Evolutionary conservation across 2,113 vertebrate genomes (phyloP).

Genomic region (Pterocles burchelli): DNA sequence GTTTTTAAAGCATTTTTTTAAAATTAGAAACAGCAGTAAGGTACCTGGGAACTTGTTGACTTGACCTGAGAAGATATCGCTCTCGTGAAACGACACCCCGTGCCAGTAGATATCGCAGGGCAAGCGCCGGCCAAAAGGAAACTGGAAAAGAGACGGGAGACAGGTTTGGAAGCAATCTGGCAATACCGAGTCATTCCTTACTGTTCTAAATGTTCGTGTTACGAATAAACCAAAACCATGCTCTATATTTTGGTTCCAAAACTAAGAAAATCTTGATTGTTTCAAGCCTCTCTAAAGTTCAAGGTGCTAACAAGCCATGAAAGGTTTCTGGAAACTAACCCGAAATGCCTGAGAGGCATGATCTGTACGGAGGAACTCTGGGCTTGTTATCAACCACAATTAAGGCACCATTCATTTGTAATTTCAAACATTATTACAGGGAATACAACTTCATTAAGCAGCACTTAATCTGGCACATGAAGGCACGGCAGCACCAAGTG

Average conservation of each 20-base stretch:
- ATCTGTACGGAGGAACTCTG: neutral
- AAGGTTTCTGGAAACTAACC: neutral
- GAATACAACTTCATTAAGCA: neutral
- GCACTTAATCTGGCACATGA: neutral
- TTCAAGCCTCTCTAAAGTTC: neutral
- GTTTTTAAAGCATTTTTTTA: neutral
- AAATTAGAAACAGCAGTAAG: neutral
- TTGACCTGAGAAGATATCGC: slow-evolving; percentile 90
- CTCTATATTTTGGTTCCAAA: neutral
- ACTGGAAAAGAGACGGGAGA: slow-evolving; percentile 70
- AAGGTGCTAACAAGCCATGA: neutral
- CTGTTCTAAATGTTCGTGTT: neutral
- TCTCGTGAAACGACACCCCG: slow-evolving; percentile 94
- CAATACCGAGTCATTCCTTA: neutral
- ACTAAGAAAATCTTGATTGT: neutral
- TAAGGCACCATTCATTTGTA: neutral
- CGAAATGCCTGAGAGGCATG: neutral
- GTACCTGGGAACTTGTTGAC: slow-evolving; percentile 99
- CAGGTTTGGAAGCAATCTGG: neutral
- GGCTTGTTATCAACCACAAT: neutral
- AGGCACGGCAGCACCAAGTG: neutral
- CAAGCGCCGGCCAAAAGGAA: slow-evolving; percentile 87
- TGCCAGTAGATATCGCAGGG: slow-evolving; percentile 99
- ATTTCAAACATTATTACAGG: neutral
- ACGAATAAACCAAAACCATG: neutral